Evolutionary conservation across 1,140 invertebrate species (phyloP).

Genomic region (Eupeodes corollae): DNA sequence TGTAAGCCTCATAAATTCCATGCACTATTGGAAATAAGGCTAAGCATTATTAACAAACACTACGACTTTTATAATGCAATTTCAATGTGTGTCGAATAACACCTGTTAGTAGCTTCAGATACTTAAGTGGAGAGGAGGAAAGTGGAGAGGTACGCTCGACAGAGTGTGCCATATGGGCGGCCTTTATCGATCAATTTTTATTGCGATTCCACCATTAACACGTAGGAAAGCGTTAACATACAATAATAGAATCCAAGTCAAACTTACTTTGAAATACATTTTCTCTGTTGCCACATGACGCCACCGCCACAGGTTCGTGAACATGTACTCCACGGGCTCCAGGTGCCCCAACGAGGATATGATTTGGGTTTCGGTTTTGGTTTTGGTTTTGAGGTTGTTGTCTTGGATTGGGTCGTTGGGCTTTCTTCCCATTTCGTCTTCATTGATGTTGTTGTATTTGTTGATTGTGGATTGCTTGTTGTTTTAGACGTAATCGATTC

Average conservation of each 20-base stretch:
- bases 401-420: slow-evolving; percentile 3
- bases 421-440: neutral
- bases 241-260: neutral
- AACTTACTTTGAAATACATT: slow-evolving; percentile 29
- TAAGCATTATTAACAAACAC: no score
- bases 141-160: no score
- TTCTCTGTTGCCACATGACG: slow-evolving; percentile 54
- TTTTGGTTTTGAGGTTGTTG: slow-evolving; percentile 6
- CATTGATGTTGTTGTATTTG: neutral
- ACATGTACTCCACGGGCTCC: slow-evolving; percentile 62
- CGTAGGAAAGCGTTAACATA: no score
- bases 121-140: no score
- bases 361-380: slow-evolving; percentile 16
- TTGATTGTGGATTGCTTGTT: neutral
- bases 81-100: no score
- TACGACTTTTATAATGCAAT: no score
- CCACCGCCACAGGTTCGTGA: slow-evolving; percentile 78
- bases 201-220: no score
- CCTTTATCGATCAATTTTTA: no score
- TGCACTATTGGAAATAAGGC: no score
- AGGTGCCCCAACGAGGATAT: slow-evolving; percentile 54
- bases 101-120: no score
- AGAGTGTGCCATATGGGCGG: no score
- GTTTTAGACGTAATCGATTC: neutral
- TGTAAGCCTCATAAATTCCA: no score